Evolutionary conservation across 2,113 vertebrate genomes (phyloP).

Genomic region (Girardinichthys multiradiatus): DNA sequence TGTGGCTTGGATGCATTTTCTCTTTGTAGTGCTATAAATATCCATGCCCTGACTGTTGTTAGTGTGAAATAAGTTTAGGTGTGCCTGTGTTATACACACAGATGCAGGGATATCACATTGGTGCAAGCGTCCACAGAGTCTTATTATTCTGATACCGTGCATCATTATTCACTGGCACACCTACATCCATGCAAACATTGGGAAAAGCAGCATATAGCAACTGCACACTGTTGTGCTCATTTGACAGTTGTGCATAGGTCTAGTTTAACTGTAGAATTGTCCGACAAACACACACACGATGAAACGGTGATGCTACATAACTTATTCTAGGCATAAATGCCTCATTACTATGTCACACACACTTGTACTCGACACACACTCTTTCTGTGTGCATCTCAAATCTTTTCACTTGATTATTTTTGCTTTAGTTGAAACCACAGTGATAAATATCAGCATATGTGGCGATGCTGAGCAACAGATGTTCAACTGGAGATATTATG

Average conservation of each 20-base stretch:
- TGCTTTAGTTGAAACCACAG: constrained; percentile 39
- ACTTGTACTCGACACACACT: background rate
- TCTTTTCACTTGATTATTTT: constrained; percentile 5
- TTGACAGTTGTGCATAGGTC: constrained; percentile 7
- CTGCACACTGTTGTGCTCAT: background rate
- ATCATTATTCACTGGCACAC: background rate
- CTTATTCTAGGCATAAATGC: constrained; percentile 37
- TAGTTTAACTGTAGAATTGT: background rate
- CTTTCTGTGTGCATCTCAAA: background rate
- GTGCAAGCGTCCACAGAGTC: background rate
- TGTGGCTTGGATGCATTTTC: background rate
- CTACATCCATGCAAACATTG: background rate
- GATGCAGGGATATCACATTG: background rate
- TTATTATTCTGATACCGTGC: constrained; percentile 16
- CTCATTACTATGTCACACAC: constrained; percentile 37
- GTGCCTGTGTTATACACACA: background rate
- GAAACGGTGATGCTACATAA: constrained; percentile 25
- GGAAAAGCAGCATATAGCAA: constrained; percentile 12
- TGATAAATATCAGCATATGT: constrained; percentile 47
- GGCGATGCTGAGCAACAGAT: constrained; percentile 43
- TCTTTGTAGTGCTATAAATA: background rate
- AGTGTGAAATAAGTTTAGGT: background rate
- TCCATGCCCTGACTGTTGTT: background rate
- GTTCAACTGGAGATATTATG: constrained; percentile 39
- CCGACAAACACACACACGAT: background rate